phyloP scores from a whole-genome alignment of 1,140 invertebrate genomes.

The Drosophila equinoxialis region DNA sequence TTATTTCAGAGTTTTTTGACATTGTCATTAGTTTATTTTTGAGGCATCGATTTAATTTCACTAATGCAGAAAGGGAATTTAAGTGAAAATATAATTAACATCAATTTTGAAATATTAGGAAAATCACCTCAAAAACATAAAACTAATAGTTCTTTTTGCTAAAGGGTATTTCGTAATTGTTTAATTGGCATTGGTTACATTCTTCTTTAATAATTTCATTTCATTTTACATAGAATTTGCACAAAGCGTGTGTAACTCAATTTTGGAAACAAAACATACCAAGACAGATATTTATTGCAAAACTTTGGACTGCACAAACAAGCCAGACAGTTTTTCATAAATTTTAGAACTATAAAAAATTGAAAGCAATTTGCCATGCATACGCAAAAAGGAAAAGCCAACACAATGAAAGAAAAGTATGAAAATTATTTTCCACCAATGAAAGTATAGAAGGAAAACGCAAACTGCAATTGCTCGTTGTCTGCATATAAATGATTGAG shows the following conservation, averaged over 20 bases:
- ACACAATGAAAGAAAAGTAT: constrained; percentile 21
- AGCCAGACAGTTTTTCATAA: constrained; percentile 11
- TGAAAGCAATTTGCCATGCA: constrained; percentile 55
- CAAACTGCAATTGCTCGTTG: constrained; percentile 55
- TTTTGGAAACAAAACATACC: background rate
- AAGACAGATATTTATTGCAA: background rate
- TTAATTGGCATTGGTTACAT: too few relatives aligned
- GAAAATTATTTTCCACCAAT: constrained; percentile 42
- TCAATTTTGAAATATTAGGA: too few relatives aligned
- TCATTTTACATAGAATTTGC: too few relatives aligned
- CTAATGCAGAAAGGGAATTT: too few relatives aligned
- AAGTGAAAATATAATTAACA: too few relatives aligned
- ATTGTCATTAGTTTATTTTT: background rate
- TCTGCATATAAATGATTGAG: constrained; percentile 59
- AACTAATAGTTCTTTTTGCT: too few relatives aligned
- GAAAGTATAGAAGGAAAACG: background rate
- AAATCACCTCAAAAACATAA: too few relatives aligned
- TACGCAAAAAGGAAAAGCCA: constrained; percentile 23
- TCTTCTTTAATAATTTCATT: too few relatives aligned
- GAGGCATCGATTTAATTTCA: too few relatives aligned
- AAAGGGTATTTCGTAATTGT: too few relatives aligned
- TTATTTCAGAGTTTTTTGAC: background rate
- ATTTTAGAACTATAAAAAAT: constrained; percentile 40
- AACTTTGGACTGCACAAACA: background rate
- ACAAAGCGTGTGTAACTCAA: background rate